These are phyloP conservation scores for Neotragus moschatus DNA, from an alignment of 2,113 vertebrate genomes.

Conservation along the genomic window DNA sequence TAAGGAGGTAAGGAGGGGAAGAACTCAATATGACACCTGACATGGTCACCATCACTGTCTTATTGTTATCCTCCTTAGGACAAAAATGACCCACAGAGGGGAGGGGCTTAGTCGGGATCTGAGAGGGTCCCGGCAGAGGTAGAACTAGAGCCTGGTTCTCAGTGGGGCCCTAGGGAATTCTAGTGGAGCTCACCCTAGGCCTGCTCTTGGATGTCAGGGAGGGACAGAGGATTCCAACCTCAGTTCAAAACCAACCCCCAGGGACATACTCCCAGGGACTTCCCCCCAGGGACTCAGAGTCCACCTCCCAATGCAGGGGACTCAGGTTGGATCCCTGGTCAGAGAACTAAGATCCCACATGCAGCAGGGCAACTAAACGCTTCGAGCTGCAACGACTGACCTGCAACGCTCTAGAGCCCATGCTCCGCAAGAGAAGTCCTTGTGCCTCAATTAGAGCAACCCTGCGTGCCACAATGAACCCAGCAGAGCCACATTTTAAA, in stretches of 20 bases:
- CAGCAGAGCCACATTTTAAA: neutral
- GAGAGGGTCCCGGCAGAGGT: neutral
- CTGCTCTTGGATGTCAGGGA: neutral
- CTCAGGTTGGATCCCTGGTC: neutral
- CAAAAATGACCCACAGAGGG: neutral
- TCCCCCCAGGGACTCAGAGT: neutral
- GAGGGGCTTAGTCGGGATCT: neutral
- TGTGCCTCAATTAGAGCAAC: neutral
- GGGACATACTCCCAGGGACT: neutral
- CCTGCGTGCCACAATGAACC: neutral
- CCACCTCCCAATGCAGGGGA: neutral
- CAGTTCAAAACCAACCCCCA: neutral
- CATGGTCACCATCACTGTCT: neutral
- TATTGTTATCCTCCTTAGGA: neutral
- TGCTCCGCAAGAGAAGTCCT: neutral
- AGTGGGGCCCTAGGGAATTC: constrained; percentile 19
- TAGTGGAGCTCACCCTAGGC: neutral
- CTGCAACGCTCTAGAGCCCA: neutral
- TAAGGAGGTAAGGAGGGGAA: neutral
- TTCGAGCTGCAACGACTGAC: neutral
- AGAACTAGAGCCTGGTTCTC: neutral
- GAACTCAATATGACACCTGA: neutral
- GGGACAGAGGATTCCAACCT: neutral
- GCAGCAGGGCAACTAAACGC: neutral
- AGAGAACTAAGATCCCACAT: neutral